Evolutionary conservation across 2,113 vertebrate species (phyloP).

Genomic region (Tiliqua scincoides): DNA sequence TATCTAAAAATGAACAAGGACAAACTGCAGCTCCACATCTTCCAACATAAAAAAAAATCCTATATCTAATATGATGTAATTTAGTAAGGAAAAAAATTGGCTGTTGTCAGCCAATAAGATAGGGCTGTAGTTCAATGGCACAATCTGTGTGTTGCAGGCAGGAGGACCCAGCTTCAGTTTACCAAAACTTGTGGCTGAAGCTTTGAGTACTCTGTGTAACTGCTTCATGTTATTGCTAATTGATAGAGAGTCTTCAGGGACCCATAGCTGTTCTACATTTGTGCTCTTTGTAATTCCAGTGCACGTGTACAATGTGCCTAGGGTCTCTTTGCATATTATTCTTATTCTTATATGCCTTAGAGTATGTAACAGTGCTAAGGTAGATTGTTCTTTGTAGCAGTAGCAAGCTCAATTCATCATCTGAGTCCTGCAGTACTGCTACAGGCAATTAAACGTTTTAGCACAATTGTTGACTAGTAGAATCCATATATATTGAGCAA

Average conservation of each 20-base stretch:
- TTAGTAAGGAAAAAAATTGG: neutral
- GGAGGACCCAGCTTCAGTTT: too few relatives aligned
- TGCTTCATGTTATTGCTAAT: too few relatives aligned
- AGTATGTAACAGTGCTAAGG: neutral
- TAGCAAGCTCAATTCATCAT: neutral
- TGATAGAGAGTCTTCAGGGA: too few relatives aligned
- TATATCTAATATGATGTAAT: neutral
- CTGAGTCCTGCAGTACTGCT: neutral
- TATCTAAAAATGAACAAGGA: neutral
- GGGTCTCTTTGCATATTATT: neutral
- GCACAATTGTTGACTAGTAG: neutral
- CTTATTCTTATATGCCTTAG: neutral
- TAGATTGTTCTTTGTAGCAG: neutral
- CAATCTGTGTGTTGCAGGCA: too few relatives aligned
- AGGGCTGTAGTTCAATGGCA: too few relatives aligned
- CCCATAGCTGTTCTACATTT: too few relatives aligned
- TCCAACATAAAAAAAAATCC: neutral
- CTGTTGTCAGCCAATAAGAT: too few relatives aligned
- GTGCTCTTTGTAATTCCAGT: neutral
- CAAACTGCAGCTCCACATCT: neutral
- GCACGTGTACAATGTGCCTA: neutral
- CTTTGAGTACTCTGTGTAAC: too few relatives aligned
- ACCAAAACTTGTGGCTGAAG: too few relatives aligned
- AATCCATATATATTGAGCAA: conserved; percentile 35
- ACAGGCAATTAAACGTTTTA: neutral